Conservation (phyloP, 1,140 invertebrate genomes). For the Andricus grossulariae region DNA sequence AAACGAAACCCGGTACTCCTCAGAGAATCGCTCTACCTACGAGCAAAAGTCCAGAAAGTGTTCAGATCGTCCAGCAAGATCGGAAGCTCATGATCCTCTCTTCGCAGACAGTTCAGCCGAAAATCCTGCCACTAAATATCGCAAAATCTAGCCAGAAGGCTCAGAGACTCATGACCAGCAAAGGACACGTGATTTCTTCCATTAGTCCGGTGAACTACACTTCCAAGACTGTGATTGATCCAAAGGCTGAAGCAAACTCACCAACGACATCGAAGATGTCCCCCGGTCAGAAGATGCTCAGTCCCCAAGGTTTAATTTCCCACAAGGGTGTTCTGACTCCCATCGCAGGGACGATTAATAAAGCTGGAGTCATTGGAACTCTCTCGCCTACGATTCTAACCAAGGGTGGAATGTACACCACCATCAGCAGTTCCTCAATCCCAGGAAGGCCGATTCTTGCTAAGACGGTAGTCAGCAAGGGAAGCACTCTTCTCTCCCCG, state of each 20-base stretch:
- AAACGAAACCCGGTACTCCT: slow-evolving; percentile 56
- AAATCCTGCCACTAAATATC: slow-evolving; percentile 64
- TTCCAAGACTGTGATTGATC: slow-evolving; percentile 75
- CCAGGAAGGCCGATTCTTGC: slow-evolving; percentile 59
- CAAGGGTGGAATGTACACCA: slow-evolving; percentile 64
- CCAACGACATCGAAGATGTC: slow-evolving; percentile 74
- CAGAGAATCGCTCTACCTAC: slow-evolving; percentile 61
- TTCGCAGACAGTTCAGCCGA: slow-evolving; percentile 61
- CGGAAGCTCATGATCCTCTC: slow-evolving; percentile 70
- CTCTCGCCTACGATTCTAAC: slow-evolving; percentile 36
- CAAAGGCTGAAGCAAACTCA: slow-evolving; percentile 57
- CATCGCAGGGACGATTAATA: slow-evolving; percentile 53
- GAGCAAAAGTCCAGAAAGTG: slow-evolving; percentile 61
- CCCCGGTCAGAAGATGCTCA: slow-evolving; percentile 62
- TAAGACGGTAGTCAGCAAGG: slow-evolving; percentile 37
- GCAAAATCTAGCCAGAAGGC: slow-evolving; percentile 62
- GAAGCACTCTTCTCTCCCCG: slow-evolving; percentile 48
- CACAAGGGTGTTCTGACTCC: slow-evolving; percentile 61
- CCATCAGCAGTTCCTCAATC: slow-evolving; percentile 56
- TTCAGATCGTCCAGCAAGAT: slow-evolving; percentile 68
- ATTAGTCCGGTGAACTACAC: slow-evolving; percentile 62
- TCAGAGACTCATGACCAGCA: slow-evolving; percentile 74
- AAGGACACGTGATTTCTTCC: slow-evolving; percentile 62
- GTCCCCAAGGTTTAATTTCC: slow-evolving; percentile 57
- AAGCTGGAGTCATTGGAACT: slow-evolving; percentile 35